These are phyloP conservation scores for Neoaliturus tenellus DNA, from an alignment of 2,888 invertebrate species.

Conservation along the genomic window DNA sequence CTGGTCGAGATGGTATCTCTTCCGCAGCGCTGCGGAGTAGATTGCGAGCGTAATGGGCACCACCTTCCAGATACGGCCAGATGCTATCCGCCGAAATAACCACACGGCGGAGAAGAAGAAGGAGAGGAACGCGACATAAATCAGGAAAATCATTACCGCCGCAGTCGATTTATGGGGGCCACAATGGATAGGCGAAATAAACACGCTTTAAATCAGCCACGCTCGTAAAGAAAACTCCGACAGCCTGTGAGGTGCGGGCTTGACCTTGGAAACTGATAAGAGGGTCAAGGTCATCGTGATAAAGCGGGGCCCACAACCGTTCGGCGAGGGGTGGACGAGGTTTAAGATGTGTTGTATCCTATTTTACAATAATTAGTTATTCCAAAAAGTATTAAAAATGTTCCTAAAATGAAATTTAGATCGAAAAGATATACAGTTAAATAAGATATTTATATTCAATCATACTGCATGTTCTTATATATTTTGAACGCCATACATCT, in stretches of 20 bases:
- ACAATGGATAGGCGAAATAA: slow-evolving; percentile 41
- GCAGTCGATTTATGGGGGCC: neutral
- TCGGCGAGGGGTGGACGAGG: no score
- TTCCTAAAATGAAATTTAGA: no score
- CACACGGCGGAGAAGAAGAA: neutral
- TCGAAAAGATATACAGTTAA: no score
- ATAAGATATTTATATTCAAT: no score
- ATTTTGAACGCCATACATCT: no score
- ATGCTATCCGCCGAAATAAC: slow-evolving; percentile 28
- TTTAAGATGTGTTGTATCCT: no score
- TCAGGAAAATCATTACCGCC: slow-evolving; percentile 38
- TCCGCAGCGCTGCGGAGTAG: neutral
- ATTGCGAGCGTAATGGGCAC: slow-evolving; percentile 3
- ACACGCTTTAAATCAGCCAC: slow-evolving; percentile 39
- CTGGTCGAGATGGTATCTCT: slow-evolving; percentile 8
- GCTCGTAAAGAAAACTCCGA: slow-evolving; percentile 29
- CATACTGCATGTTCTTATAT: no score
- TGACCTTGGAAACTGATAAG: slow-evolving; percentile 11
- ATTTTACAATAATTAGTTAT: no score
- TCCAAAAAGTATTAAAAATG: no score
- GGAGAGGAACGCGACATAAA: slow-evolving; percentile 20
- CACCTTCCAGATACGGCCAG: slow-evolving; percentile 11
- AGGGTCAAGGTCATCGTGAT: neutral
- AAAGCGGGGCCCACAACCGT: neutral
- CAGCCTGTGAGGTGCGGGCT: neutral